phyloP scores from a whole-genome alignment of 92 coral and sea anemone species.

The Porites cylindrica region DNA sequence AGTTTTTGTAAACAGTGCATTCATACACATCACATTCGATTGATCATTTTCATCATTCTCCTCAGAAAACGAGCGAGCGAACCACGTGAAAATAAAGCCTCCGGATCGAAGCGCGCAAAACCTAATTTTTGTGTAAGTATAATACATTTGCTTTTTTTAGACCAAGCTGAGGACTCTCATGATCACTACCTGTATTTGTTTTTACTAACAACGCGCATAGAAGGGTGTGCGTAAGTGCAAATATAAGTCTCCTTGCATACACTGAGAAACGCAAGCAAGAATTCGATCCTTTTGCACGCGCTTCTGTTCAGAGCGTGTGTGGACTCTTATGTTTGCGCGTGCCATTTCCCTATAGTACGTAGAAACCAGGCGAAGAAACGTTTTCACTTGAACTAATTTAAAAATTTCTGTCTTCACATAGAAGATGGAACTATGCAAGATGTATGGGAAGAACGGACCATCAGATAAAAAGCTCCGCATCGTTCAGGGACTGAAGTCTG shows the following conservation, averaged over 20 bases:
- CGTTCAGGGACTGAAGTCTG: not conserved
- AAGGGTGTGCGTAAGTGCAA: not conserved
- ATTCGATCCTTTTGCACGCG: too few relatives aligned
- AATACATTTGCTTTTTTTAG: not conserved
- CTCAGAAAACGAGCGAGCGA: slow-evolving; percentile 1
- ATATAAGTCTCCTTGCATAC: not conserved
- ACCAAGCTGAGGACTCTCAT: not conserved
- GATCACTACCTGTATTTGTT: not conserved
- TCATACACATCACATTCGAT: not conserved
- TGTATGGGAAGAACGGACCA: not conserved
- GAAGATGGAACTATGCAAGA: not conserved
- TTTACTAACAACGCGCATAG: not conserved
- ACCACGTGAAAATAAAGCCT: not conserved
- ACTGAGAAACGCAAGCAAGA: not conserved
- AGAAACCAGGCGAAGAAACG: too few relatives aligned
- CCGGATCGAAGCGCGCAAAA: not conserved
- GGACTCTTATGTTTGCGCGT: too few relatives aligned
- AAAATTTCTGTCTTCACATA: too few relatives aligned
- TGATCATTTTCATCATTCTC: not conserved
- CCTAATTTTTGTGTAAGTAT: not conserved
- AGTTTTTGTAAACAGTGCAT: not conserved
- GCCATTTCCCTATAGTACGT: too few relatives aligned
- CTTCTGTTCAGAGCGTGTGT: too few relatives aligned
- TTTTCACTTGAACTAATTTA: too few relatives aligned
- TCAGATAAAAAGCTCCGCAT: slow-evolving; percentile 2